Conservation (phyloP, 2,888 invertebrate genomes). For the Melipona bicolor region DNA sequence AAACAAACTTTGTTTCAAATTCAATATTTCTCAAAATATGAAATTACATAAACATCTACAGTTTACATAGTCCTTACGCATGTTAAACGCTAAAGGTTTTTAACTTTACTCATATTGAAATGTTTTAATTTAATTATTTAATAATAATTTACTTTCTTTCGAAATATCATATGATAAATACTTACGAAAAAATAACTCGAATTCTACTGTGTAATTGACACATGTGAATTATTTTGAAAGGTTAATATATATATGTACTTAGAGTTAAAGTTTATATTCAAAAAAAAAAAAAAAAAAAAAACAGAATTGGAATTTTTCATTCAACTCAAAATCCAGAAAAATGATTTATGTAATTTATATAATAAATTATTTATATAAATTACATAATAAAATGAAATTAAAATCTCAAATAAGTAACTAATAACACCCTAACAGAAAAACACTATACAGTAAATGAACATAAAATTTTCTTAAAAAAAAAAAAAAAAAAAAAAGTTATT, state of each 20-base stretch:
- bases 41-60: not conserved
- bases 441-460: no score
- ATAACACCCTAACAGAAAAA: no score
- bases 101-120: not conserved
- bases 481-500: no score
- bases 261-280: not conserved
- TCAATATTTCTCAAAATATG: not conserved
- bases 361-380: not conserved
- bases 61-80: not conserved
- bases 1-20: not conserved
- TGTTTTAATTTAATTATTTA: not conserved
- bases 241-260: not conserved
- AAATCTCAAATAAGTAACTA: no score
- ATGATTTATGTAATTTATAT: not conserved
- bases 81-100: no score
- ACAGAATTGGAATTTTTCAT: not conserved
- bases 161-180: not conserved
- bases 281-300: not conserved
- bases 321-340: no score
- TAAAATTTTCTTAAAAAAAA: no score
- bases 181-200: not conserved
- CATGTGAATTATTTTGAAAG: not conserved
- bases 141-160: not conserved
- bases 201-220: not conserved
- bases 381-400: no score